Conservation (phyloP, 2,113 vertebrate genomes). For the Sylvietta virens region DNA sequence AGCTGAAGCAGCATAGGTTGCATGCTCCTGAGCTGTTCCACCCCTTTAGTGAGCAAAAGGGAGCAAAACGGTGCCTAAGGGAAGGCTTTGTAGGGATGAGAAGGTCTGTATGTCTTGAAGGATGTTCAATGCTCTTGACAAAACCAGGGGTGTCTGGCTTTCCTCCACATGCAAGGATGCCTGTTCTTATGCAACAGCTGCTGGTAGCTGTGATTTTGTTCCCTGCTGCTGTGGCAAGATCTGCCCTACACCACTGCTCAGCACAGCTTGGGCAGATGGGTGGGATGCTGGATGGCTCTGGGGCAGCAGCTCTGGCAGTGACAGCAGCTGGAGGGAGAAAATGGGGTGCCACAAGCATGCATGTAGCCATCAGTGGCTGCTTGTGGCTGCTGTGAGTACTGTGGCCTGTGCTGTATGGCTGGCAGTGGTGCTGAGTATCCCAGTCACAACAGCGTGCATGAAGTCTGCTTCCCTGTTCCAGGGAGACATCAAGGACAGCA, state of each 20-base stretch:
- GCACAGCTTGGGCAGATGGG: not conserved
- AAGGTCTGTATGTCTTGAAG: not conserved
- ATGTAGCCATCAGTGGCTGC: not conserved
- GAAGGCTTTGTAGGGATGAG: not conserved
- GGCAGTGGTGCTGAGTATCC: rapidly evolving
- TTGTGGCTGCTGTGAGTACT: not conserved
- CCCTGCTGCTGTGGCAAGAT: not conserved
- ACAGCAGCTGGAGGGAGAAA: not conserved
- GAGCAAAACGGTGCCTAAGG: rapidly evolving
- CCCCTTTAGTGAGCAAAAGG: not conserved
- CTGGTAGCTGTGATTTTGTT: rapidly evolving
- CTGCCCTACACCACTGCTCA: not conserved
- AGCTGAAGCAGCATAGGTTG: rapidly evolving
- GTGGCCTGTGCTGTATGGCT: rapidly evolving
- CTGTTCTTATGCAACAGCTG: not conserved
- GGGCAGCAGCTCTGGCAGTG: not conserved
- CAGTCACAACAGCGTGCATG: rapidly evolving
- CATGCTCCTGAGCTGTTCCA: not conserved
- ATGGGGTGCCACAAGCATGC: not conserved
- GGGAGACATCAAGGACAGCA: not conserved
- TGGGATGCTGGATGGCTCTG: not conserved
- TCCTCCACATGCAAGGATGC: not conserved
- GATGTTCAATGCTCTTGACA: not conserved
- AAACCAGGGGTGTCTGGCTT: not conserved
- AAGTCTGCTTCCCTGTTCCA: not conserved